Base-by-base conservation (phyloP, 2,888 invertebrate species). In the Lasioglossum marginatum region DNA sequence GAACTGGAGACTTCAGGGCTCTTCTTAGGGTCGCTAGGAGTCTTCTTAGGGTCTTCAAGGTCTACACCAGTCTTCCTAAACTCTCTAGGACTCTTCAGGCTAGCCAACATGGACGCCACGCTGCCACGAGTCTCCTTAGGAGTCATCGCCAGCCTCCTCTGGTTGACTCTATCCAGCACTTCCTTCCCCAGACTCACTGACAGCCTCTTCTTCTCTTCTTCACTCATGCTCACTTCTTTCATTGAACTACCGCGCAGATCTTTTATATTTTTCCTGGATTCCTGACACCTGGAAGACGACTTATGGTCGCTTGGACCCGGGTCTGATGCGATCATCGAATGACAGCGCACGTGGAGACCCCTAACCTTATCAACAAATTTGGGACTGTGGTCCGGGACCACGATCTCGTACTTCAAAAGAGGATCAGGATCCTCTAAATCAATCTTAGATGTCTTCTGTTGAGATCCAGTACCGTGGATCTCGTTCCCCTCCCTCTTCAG, bases 171-270 rank as follows among this genome's bases (percentile, higher is more conserved):
- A 89, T 97, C 97, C 87, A 97, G 95, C 43, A 97, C 96, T 95
- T 98, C 97, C 93, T 97, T 97, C 89, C 98, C 97, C 8, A 98
- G 95, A 3, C 96, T 97, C 95, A 97, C 96, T 0, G 97, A 98
- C 77, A 98, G 95, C 89, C 96, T 96, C 92, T 97, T 96, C 92
- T 98, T 98, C 91, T 98, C 97, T 52, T 96, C 96, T 95, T 98
- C 98, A 68, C 96, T 96, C 91, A 96, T 90, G 52, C 79, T 43
- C 27, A 90, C 82, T 0, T 90, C 83, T 1, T 81, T 72, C 6
- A 82, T 79, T 0, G 73, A 75, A 8, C 85, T 48, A 75, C 85
- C 90, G 1, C 92, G 92, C 5, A 89, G 90, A 52, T 91, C 90
- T 40, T 70, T 40, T 4, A n/a, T 8, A 91, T 89, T 57, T 88